Percentiles rank a stretch among this genome's conserved stretches.
These are phyloP conservation scores for Xenops minutus DNA, from an alignment of 2,797 vertebrate genomes.

Conservation along the genomic window DNA sequence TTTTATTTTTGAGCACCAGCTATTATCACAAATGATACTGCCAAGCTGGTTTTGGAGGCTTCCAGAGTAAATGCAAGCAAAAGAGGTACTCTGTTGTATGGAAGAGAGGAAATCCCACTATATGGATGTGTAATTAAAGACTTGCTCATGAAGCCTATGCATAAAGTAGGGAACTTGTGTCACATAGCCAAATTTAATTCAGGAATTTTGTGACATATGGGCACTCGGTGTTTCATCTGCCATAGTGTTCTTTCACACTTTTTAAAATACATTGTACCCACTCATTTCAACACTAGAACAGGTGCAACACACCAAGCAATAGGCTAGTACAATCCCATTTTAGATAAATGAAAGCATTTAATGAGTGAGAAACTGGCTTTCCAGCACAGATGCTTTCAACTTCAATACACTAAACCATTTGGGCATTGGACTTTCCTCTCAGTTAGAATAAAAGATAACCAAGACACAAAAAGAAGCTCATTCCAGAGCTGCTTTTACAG, in stretches of 20 bases:
- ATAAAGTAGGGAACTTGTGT: background rate
- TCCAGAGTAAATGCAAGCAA: background rate
- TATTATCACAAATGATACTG: background rate
- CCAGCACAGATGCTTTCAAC: constrained; percentile 15
- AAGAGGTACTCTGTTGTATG: background rate
- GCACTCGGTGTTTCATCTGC: background rate
- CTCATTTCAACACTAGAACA: constrained; percentile 43
- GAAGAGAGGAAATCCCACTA: background rate
- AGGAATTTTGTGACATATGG: background rate
- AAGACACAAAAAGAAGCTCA: background rate
- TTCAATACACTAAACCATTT: background rate
- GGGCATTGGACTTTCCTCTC: background rate
- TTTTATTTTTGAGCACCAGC: background rate
- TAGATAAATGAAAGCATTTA: constrained; percentile 16
- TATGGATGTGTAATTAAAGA: background rate
- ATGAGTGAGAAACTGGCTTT: background rate
- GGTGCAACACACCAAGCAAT: constrained; percentile 7
- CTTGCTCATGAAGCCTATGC: background rate
- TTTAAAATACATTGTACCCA: background rate
- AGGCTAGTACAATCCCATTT: background rate
- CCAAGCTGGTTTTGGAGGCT: background rate
- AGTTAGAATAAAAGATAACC: background rate
- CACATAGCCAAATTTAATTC: constrained; percentile 1
- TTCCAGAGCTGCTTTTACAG: background rate
- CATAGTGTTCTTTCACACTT: background rate